phyloP scores from a whole-genome alignment of 35 echinoderm and acorn worm genomes.

The Lytechinus pictus region DNA sequence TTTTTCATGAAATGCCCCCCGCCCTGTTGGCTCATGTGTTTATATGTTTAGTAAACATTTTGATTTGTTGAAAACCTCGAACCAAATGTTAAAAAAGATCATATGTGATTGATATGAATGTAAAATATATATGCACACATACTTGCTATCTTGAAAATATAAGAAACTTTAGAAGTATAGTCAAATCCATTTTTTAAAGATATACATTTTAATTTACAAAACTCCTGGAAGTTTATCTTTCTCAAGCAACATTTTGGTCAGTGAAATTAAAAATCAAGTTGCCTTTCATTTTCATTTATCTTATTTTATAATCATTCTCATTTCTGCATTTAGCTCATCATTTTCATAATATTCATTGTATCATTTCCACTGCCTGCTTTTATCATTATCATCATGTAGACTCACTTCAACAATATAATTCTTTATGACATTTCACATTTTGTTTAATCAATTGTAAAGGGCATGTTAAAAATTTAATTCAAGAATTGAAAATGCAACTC shows the following conservation, averaged over 20 bases:
- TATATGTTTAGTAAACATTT: too few species aligned
- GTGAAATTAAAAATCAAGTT: neutral
- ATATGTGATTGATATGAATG: too few species aligned
- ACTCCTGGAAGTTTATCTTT: neutral
- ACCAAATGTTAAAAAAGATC: too few species aligned
- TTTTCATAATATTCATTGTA: neutral
- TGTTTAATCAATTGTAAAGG: too few species aligned
- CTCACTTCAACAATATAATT: neutral
- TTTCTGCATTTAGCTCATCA: neutral
- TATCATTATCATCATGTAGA: neutral
- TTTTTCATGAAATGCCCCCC: too few species aligned
- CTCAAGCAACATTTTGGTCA: neutral
- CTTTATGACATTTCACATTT: neutral
- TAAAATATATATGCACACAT: too few species aligned
- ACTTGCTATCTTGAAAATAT: too few species aligned
- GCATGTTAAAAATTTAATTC: neutral
- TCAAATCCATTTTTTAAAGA: too few species aligned
- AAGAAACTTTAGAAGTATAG: too few species aligned
- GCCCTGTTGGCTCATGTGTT: too few species aligned
- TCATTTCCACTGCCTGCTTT: neutral
- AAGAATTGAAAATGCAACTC: neutral
- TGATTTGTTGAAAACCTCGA: too few species aligned
- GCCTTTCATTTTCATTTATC: neutral
- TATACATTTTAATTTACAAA: too few species aligned
- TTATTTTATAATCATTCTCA: neutral